Conservation (phyloP, 2,797 vertebrate genomes). For the Polyboroides typus region DNA sequence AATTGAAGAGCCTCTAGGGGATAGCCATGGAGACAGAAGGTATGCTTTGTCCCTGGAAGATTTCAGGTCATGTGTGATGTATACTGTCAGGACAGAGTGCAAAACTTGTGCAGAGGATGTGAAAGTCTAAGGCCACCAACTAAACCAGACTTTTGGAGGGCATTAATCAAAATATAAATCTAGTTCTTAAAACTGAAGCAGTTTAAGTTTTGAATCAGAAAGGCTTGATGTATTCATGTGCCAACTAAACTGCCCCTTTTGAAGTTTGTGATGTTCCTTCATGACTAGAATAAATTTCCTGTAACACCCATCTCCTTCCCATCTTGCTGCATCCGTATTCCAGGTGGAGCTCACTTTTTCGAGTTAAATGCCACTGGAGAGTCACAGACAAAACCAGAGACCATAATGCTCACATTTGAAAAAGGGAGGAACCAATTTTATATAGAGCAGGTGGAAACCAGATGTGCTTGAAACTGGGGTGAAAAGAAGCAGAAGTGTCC, state of each 20-base stretch:
- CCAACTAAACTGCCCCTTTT: not conserved
- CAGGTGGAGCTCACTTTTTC: slow-evolving; percentile 23
- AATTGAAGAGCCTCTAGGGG: not conserved
- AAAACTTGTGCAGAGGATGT: not conserved
- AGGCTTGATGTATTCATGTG: not conserved
- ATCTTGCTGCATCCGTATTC: not conserved
- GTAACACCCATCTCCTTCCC: not conserved
- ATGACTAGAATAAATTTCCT: not conserved
- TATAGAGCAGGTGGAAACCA: slow-evolving; percentile 64
- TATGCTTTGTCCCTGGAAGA: not conserved
- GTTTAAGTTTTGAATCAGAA: not conserved
- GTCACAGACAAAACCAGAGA: not conserved
- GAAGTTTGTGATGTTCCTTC: not conserved
- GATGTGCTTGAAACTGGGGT: slow-evolving; percentile 45
- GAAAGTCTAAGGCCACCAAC: not conserved
- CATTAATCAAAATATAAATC: not conserved
- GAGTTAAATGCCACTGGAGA: slow-evolving; percentile 19
- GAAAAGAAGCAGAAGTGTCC: slow-evolving; percentile 47
- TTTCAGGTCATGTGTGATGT: not conserved
- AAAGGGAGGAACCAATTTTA: slow-evolving; percentile 29
- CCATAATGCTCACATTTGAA: not conserved
- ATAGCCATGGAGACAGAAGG: not conserved
- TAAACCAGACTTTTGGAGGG: not conserved
- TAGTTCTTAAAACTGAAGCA: not conserved
- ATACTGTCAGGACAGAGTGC: not conserved